Percentiles rank a stretch among this genome's conserved stretches.
Evolutionary conservation across 1,140 invertebrate genomes (phyloP).

Genomic region (Arion vulgaris): DNA sequence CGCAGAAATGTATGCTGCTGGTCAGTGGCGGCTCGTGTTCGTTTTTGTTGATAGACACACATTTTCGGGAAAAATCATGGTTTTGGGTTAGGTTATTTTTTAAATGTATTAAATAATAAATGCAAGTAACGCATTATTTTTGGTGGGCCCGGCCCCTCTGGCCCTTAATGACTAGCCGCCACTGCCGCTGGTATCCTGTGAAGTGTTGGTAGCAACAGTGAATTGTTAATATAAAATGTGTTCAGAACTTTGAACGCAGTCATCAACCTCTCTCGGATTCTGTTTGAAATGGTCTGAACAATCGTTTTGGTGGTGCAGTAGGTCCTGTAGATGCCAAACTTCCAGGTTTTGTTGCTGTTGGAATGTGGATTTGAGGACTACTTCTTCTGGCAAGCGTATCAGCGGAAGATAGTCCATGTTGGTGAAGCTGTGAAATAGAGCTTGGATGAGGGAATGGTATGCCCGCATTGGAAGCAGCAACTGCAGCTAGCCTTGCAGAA

Average conservation of each 20-base stretch:
- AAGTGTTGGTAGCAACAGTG: no score
- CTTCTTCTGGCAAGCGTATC: conserved; percentile 19
- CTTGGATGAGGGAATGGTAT: conserved; percentile 33
- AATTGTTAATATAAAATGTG: no score
- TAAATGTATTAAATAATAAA: no score
- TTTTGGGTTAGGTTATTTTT: no score
- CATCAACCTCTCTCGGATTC: conserved; percentile 50
- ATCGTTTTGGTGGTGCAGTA: conserved; percentile 49
- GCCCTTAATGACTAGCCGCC: no score
- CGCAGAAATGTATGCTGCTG: no score
- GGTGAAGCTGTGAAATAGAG: conserved; percentile 18
- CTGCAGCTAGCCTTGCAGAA: conserved; percentile 47
- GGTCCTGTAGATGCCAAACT: conserved; percentile 33
- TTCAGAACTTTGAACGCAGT: background rate
- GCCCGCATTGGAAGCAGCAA: conserved; percentile 38
- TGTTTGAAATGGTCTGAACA: conserved; percentile 57
- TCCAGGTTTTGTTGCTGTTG: conserved; percentile 25
- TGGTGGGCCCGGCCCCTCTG: no score
- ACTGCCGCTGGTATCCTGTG: no score
- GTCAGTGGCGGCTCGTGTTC: no score
- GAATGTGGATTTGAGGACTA: conserved; percentile 5
- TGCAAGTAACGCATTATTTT: no score
- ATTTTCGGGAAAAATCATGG: no score
- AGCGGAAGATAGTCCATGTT: conserved; percentile 38
- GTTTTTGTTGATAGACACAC: no score